A percentile compares a stretch with the other conserved stretches of the same genome.
These are phyloP conservation scores for Stigmatopora nigra DNA, from an alignment of 2,113 vertebrate genomes.

Conservation along the genomic window DNA sequence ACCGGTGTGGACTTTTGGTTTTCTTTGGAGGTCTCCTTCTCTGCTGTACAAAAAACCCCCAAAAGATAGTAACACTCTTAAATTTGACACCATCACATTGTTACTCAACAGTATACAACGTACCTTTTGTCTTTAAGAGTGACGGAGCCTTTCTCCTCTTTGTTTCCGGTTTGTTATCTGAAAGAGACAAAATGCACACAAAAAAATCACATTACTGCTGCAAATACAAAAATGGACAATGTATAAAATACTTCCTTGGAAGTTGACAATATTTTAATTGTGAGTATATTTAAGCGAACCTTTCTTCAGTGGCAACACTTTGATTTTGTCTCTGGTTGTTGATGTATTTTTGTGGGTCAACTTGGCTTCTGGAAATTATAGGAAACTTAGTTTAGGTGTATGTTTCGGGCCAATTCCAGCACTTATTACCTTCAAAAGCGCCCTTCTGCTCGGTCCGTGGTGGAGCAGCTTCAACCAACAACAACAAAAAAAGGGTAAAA, in stretches of 20 bases:
- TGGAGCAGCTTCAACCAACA: conserved; percentile 24
- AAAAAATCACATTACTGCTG: conserved; percentile 4
- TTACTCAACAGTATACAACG: neutral
- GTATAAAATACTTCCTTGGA: too few species aligned
- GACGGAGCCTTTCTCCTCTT: conserved; percentile 31
- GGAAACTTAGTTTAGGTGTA: neutral
- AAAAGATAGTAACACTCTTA: neutral
- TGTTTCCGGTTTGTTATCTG: conserved; percentile 22
- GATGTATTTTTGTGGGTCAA: conserved; percentile 36
- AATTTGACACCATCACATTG: neutral
- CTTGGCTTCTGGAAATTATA: conserved; percentile 23
- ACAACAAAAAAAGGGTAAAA: neutral
- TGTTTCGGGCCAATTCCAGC: neutral
- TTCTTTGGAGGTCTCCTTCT: conserved; percentile 33
- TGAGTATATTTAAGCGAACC: conserved; percentile 5
- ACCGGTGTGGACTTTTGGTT: conserved; percentile 37
- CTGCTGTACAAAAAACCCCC: conserved; percentile 19
- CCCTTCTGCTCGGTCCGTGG: conserved; percentile 27
- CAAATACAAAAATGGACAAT: neutral
- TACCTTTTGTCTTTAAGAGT: conserved; percentile 47
- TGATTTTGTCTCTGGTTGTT: conserved; percentile 44
- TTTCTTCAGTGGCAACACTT: conserved; percentile 47
- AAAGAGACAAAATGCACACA: conserved; percentile 13
- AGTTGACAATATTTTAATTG: too few species aligned
- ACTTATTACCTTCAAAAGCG: conserved; percentile 31